Evolutionary conservation across 2,113 vertebrate species (phyloP), one percentile per base, ranked within the genome.

Genomic region (Lophura nycthemera): DNA sequence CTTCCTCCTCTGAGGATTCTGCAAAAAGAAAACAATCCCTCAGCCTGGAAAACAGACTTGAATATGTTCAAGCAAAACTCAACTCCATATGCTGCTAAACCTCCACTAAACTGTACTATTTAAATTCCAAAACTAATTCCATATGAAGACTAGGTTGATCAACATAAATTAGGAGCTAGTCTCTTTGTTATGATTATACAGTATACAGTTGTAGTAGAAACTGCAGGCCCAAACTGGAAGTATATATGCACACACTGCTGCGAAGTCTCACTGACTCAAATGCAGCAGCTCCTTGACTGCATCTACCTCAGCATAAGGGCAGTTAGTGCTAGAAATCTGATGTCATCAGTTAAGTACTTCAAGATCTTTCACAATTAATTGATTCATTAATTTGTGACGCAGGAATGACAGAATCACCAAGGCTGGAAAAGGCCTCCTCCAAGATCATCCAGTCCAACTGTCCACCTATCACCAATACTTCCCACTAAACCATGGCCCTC

Each of bases 1-100:
- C 98, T 76, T 98, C 98, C 22, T 98, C 97, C 32, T 97, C 97
- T 0, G 98, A 98, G 63, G 98, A 98, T 45, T 98, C 98, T 98
- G 87, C 29, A 90, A 88, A 77, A 36, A 92, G 18, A 89, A 93
- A 95, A 86, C 6, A 27, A n/a, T 42, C 13, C 14, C 72, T 97
- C 69, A 94, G 86, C 42, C 66, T 43, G 36, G 32, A 93, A 30
- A 95, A 88, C 10, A 88, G 70, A 57, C 57, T 73, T 72, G 32
- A 36, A 69, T 69, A 36, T 10, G 2, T 40, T 36, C 59, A 56
- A 80, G 76, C 52, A 25, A 71, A 83, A 42, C 32, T 19, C 69
- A 90, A 47, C 10, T 19, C 20, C 40, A 56, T 5, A 1, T 4
- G 52, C 65, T 43, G 21, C 63, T 64, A 60, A 11, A n/a, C 11